A percentile compares a stretch with the other conserved stretches of the same genome.
phyloP scores from a whole-genome alignment of 2,888 invertebrate species.

The Rotaria sp. region DNA sequence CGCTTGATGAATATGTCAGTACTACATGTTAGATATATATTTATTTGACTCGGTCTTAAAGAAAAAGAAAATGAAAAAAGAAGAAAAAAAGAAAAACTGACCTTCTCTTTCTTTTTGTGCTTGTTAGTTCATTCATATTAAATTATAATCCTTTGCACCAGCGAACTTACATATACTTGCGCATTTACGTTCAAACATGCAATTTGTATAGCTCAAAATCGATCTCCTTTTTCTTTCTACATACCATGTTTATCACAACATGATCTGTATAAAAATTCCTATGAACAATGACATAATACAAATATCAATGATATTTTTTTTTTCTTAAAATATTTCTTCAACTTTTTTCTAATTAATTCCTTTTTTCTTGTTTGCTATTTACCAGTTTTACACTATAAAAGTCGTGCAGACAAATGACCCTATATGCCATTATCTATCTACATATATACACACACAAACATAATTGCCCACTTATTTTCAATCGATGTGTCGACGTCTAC shows the following conservation, averaged over 20 bases:
- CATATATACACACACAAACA: not conserved
- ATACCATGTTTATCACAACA: not conserved
- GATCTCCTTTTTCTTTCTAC: not conserved
- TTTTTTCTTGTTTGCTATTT: not conserved
- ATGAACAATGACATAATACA: not conserved
- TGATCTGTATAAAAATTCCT: not conserved
- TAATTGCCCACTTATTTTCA: constrained; percentile 9
- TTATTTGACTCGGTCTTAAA: not conserved
- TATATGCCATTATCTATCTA: not conserved
- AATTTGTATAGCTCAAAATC: not conserved
- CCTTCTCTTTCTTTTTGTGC: not conserved
- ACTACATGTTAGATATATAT: not conserved
- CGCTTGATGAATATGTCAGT: not conserved
- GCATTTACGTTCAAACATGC: not conserved
- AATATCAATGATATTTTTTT: not conserved
- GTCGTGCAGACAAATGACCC: not conserved
- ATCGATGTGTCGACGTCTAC: not conserved
- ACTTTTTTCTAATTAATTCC: not conserved
- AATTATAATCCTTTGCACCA: not conserved
- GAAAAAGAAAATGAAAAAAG: not conserved
- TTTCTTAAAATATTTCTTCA: not conserved
- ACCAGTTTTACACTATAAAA: not conserved
- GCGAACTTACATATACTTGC: not conserved
- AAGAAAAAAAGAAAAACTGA: not conserved
- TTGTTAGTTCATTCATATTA: not conserved